Percentiles rank a stretch among this genome's conserved stretches.
Evolutionary conservation across 2,888 invertebrate species (phyloP).

Genomic region (Agrochola lychnidis): DNA sequence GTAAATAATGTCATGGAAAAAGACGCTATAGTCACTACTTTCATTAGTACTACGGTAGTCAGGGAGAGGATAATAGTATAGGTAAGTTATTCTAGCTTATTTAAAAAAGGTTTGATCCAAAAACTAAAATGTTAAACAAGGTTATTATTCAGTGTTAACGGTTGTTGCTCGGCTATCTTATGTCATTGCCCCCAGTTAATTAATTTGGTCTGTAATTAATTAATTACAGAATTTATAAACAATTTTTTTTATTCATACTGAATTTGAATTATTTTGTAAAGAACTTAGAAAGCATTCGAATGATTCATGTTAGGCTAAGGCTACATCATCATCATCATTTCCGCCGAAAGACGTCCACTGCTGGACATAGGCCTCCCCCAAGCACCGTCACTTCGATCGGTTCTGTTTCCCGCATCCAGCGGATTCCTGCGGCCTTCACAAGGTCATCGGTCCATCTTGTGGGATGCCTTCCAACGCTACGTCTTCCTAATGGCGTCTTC

Average conservation of each 20-base stretch:
- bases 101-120: neutral
- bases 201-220: constrained; percentile 35
- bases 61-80: neutral
- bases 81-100: neutral
- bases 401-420: no score
- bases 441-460: no score
- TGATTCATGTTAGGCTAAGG: neutral
- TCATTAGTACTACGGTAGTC: no score
- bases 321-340: neutral
- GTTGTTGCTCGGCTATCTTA: constrained; percentile 23
- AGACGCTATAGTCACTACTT: neutral
- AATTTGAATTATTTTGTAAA: neutral
- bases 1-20: neutral
- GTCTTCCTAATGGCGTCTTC: no score
- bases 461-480: no score
- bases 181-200: constrained; percentile 41
- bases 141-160: constrained; percentile 30
- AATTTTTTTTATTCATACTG: neutral
- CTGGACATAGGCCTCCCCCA: no score
- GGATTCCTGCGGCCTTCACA: no score
- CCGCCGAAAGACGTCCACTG: no score
- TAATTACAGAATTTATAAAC: constrained; percentile 14
- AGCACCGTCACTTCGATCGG: no score
- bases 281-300: neutral
- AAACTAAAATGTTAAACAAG: neutral